A percentile compares a stretch with the other conserved stretches of the same genome.
phyloP scores from a whole-genome alignment of 2,888 invertebrate genomes.

The Rhogogaster chlorosoma region DNA sequence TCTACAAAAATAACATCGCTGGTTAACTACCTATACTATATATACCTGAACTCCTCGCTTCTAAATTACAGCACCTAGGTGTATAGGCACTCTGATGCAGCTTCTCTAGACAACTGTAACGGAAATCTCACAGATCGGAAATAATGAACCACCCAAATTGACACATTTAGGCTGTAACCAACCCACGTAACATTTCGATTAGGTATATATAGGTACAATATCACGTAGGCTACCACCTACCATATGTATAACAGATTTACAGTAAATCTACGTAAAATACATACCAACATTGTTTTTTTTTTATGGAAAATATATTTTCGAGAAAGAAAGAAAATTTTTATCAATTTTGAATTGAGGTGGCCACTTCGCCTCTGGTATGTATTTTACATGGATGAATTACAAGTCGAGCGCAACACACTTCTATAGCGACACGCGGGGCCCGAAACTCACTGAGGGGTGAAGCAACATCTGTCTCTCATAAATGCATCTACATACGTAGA shows the following conservation, averaged over 20 bases:
- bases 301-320: too few relatives aligned
- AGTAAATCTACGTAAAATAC: neutral
- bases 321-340: too few relatives aligned
- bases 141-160: neutral
- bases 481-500: neutral
- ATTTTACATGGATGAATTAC: neutral
- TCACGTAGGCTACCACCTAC: neutral
- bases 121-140: neutral
- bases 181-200: neutral
- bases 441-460: conserved; percentile 13
- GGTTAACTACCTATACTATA: neutral
- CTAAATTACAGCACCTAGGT: neutral
- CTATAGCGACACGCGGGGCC: neutral
- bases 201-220: neutral
- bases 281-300: too few relatives aligned
- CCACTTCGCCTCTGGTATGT: neutral
- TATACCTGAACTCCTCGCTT: neutral
- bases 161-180: neutral
- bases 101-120: neutral
- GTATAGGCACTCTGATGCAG: neutral
- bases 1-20: conserved; percentile 57
- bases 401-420: neutral
- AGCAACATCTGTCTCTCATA: conserved; percentile 35
- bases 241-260: neutral
- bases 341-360: too few relatives aligned